phyloP scores from a whole-genome alignment of 2,113 vertebrate genomes.

The Hiodon alosoides region DNA sequence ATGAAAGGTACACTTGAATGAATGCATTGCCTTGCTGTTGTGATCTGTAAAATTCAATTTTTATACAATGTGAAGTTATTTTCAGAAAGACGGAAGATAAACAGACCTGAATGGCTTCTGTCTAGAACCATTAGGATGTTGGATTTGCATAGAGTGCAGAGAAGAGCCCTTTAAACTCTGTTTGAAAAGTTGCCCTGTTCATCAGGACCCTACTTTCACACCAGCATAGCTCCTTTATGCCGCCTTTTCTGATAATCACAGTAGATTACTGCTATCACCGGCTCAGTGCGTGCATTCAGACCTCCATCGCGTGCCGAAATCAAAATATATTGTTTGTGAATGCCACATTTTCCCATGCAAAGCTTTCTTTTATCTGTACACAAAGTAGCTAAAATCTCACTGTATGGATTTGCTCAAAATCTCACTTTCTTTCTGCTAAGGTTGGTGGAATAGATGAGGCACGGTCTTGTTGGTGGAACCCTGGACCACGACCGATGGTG shows the following conservation, averaged over 20 bases:
- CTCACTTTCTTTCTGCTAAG: not conserved
- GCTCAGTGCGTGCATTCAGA: slow-evolving; percentile 51
- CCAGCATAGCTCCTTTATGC: slow-evolving; percentile 60
- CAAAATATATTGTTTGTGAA: slow-evolving; percentile 16
- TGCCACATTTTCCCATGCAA: not conserved
- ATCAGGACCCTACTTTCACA: slow-evolving; percentile 49
- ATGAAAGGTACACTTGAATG: slow-evolving; percentile 72
- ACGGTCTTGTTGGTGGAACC: not conserved
- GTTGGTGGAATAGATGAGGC: not conserved
- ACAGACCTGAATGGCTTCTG: slow-evolving; percentile 64
- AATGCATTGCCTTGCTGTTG: slow-evolving; percentile 69
- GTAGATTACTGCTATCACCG: slow-evolving; percentile 63
- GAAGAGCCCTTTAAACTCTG: slow-evolving; percentile 47
- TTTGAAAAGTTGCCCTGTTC: slow-evolving; percentile 51
- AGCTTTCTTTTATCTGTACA: not conserved
- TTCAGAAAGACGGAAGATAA: slow-evolving; percentile 67
- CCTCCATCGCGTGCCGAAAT: slow-evolving; percentile 29
- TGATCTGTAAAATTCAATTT: slow-evolving; percentile 79
- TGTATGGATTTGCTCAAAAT: not conserved
- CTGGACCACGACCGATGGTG: not conserved
- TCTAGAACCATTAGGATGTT: slow-evolving; percentile 67
- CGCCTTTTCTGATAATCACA: slow-evolving; percentile 61
- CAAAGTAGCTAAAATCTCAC: not conserved
- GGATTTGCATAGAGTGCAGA: slow-evolving; percentile 47
- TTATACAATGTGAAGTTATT: slow-evolving; percentile 71